phyloP scores from a whole-genome alignment of 2,888 invertebrate genomes.

The Selenia dentaria region DNA sequence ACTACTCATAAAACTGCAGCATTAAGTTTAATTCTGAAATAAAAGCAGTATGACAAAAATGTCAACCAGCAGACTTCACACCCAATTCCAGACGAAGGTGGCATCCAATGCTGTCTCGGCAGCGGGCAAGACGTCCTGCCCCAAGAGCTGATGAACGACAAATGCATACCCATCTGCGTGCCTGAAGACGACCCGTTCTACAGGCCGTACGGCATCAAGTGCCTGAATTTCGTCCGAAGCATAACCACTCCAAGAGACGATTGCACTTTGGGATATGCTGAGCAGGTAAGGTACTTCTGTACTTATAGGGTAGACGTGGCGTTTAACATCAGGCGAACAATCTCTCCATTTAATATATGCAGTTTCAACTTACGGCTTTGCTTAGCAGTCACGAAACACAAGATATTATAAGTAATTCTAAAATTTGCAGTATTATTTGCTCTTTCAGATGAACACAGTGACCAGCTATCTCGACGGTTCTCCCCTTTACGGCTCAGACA shows the following conservation, averaged over 20 bases:
- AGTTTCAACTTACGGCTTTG: no score
- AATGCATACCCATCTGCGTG: conserved; percentile 85
- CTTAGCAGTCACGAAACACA: no score
- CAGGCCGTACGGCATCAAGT: conserved; percentile 70
- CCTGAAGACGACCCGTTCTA: conserved; percentile 83
- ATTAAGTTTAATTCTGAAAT: no score
- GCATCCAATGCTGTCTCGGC: conserved; percentile 80
- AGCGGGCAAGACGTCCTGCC: conserved; percentile 71
- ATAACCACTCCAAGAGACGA: conserved; percentile 82
- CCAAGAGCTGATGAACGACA: conserved; percentile 77
- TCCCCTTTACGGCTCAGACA: conserved; percentile 77
- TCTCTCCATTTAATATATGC: no score
- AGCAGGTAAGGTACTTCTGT: conserved; percentile 74
- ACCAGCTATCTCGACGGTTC: conserved; percentile 84
- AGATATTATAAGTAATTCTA: no score
- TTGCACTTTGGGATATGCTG: conserved; percentile 83
- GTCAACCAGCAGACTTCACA: no score
- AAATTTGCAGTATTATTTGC: no score
- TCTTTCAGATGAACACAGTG: conserved; percentile 87
- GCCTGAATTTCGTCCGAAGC: conserved; percentile 86
- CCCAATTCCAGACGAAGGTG: conserved; percentile 69
- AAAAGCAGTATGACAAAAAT: no score
- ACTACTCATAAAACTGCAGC: no score
- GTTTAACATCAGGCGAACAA: no score
- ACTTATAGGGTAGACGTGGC: no score